A percentile compares a stretch with the other conserved stretches of the same genome.
Evolutionary conservation across 2,888 invertebrate genomes (phyloP).

Genomic region (Protula sp.): DNA sequence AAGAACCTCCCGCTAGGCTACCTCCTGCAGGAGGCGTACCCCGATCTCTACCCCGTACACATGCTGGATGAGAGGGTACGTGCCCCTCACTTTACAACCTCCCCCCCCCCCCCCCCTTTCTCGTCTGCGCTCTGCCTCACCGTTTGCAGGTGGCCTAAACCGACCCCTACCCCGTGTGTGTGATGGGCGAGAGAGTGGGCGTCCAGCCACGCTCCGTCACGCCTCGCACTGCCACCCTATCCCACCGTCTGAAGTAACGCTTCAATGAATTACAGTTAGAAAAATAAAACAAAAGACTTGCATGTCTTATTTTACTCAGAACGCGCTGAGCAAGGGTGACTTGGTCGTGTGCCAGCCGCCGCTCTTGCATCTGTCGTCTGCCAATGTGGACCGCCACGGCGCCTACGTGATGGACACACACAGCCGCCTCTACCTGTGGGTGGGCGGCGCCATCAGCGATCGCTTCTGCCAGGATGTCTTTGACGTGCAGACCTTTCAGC

Average conservation of each 20-base stretch:
- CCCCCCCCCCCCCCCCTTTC: no score
- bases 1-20: conserved; percentile 77
- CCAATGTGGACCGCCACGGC: conserved; percentile 68
- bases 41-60: conserved; percentile 85
- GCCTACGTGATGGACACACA: conserved; percentile 89
- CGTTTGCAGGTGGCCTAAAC: no score
- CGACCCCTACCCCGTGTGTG: no score
- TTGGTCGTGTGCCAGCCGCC: conserved; percentile 61
- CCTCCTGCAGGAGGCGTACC: conserved; percentile 81
- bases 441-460: conserved; percentile 73
- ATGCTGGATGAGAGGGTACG: conserved; percentile 61
- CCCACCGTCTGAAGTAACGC: no score
- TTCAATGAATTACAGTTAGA: no score
- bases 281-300: no score
- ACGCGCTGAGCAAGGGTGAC: conserved; percentile 44
- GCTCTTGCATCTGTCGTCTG: conserved; percentile 76
- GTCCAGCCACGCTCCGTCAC: no score
- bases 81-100: no score
- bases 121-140: no score
- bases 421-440: conserved; percentile 72
- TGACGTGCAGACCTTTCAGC: conserved; percentile 58
- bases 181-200: no score
- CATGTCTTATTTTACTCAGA: conserved; percentile 38
- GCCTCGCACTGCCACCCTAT: no score
- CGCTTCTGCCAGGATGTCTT: conserved; percentile 73